Conservation (phyloP, 2,113 vertebrate genomes). For the Ifrita kowaldi region DNA sequence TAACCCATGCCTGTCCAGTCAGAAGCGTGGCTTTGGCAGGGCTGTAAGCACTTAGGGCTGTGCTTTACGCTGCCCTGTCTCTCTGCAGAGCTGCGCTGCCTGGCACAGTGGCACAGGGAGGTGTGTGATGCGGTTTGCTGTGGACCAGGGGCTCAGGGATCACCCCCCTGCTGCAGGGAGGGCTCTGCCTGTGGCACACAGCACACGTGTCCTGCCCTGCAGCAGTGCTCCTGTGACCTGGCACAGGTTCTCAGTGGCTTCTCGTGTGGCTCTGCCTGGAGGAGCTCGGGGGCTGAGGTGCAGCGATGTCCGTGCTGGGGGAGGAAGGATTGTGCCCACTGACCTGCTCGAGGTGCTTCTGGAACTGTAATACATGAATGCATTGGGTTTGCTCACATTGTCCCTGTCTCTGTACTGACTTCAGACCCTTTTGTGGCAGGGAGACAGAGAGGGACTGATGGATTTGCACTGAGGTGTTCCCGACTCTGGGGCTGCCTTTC, state of each 20-base stretch:
- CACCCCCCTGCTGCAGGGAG: neutral
- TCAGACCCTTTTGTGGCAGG: neutral
- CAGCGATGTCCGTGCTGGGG: neutral
- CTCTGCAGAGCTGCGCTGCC: neutral
- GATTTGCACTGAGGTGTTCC: neutral
- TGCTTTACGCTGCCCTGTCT: neutral
- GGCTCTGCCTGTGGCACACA: neutral
- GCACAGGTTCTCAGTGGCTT: neutral
- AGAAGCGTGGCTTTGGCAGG: neutral
- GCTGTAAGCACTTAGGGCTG: neutral
- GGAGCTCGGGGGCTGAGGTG: neutral
- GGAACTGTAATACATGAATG: neutral
- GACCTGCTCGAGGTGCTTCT: neutral
- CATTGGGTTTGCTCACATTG: neutral
- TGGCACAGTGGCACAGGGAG: neutral
- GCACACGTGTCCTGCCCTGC: neutral
- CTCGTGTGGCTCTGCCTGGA: neutral
- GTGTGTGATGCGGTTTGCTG: neutral
- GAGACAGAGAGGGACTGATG: neutral
- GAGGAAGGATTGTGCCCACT: rapidly evolving
- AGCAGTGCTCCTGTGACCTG: neutral
- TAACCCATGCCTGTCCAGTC: rapidly evolving
- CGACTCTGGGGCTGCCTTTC: neutral
- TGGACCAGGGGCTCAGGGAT: neutral
- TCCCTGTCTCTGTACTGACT: neutral